These are phyloP conservation scores for Brevipalpus yothersi DNA, from an alignment of 1,140 invertebrate species.

Conservation along the genomic window DNA sequence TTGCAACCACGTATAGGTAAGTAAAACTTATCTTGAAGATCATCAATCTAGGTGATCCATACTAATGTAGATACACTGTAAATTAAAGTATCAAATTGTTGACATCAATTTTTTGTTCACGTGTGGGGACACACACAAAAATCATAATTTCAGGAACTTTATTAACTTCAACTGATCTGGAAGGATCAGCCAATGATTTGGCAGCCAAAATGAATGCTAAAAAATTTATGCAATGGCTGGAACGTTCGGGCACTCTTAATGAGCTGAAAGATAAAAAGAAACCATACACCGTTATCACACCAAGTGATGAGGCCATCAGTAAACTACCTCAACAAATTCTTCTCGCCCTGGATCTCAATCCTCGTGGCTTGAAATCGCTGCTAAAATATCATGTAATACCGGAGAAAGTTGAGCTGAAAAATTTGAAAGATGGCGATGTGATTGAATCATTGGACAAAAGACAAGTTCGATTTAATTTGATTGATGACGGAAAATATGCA, in stretches of 20 bases:
- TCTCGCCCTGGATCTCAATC: slow-evolving; percentile 10
- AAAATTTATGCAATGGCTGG: slow-evolving; percentile 5
- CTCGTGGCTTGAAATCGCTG: slow-evolving; percentile 14
- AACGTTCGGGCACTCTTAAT: background rate
- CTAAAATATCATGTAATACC: slow-evolving; percentile 21
- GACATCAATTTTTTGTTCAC: no score
- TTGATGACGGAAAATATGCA: slow-evolving; percentile 14
- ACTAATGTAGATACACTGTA: no score
- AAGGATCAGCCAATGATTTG: background rate
- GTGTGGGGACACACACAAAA: background rate
- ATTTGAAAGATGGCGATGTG: slow-evolving; percentile 16
- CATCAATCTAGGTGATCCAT: no score
- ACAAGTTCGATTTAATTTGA: slow-evolving; percentile 17
- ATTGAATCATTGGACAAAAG: slow-evolving; percentile 11
- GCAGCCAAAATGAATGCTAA: background rate
- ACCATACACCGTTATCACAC: slow-evolving; percentile 25
- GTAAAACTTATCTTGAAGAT: no score
- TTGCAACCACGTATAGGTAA: background rate
- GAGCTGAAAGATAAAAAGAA: background rate
- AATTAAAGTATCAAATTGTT: no score
- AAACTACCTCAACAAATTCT: slow-evolving; percentile 14
- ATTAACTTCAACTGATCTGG: background rate
- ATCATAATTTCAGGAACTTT: background rate
- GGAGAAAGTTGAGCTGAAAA: slow-evolving; percentile 11
- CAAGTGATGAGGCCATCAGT: slow-evolving; percentile 24